Conservation (phyloP, 1,140 invertebrate species). For the Melitaea cinxia region DNA sequence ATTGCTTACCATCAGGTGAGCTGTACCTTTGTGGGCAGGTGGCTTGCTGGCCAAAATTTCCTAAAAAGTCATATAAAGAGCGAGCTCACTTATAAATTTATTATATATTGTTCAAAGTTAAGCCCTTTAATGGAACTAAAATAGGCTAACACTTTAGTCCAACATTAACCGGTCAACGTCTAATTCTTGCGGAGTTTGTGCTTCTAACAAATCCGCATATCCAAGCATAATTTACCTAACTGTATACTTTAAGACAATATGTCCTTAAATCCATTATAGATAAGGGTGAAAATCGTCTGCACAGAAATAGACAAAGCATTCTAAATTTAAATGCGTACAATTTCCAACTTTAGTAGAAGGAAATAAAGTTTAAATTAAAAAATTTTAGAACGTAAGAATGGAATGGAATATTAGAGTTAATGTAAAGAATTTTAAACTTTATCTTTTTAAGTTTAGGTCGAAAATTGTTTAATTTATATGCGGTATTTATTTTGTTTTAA, state of each 20-base stretch:
- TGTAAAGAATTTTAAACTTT: neutral
- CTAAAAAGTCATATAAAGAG: too few relatives aligned
- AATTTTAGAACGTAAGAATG: neutral
- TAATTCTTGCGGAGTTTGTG: constrained; percentile 9
- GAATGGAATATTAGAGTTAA: neutral
- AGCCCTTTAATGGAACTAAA: constrained; percentile 9
- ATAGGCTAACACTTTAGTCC: constrained; percentile 6
- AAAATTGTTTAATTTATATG: neutral
- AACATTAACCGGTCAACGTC: constrained; percentile 7
- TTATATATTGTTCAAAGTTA: too few relatives aligned
- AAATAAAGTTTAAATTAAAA: neutral
- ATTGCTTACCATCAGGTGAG: too few relatives aligned
- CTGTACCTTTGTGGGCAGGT: too few relatives aligned
- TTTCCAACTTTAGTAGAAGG: neutral
- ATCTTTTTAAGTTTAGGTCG: neutral
- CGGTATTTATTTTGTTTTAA: constrained; percentile 5
- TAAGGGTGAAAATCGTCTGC: neutral
- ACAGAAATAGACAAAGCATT: neutral
- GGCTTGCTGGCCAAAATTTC: too few relatives aligned
- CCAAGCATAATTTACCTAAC: constrained; percentile 6
- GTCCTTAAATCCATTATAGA: neutral
- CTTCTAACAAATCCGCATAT: constrained; percentile 2
- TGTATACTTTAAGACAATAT: neutral
- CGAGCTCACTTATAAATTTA: too few relatives aligned
- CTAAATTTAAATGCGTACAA: neutral